Percentiles rank a stretch among this genome's conserved stretches.
Conservation (phyloP, 2,888 invertebrate genomes). For the Cosmia pyralina region DNA sequence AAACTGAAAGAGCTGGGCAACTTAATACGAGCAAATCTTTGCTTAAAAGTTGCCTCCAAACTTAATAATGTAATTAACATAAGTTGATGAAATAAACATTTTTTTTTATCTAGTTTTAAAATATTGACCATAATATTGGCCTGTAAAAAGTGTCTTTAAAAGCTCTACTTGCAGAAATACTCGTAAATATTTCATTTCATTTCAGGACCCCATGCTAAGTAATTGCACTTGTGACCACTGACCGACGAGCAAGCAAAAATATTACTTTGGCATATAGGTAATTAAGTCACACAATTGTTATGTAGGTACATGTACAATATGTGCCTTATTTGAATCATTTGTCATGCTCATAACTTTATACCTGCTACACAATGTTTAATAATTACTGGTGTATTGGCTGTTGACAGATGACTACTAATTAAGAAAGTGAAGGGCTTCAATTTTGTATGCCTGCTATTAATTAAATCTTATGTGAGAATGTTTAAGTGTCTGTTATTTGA, state of each 20-base stretch:
- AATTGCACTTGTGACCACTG: too few species aligned
- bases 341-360: constrained; percentile 1
- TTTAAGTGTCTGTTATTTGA: not conserved
- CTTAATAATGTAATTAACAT: too few species aligned
- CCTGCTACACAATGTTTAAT: not conserved
- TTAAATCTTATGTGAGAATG: constrained; percentile 16
- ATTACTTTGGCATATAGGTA: not conserved
- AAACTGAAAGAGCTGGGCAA: too few species aligned
- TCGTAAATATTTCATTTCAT: too few species aligned
- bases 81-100: too few species aligned
- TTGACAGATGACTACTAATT: constrained; percentile 36
- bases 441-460: not conserved
- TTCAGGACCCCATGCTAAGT: too few species aligned
- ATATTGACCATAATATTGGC: too few species aligned
- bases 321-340: constrained; percentile 7
- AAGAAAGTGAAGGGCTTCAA: constrained; percentile 18
- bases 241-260: not conserved
- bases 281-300: not conserved
- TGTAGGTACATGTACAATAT: not conserved
- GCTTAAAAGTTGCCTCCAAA: too few species aligned
- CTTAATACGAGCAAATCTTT: too few species aligned
- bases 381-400: constrained; percentile 11
- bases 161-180: too few species aligned
- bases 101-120: too few species aligned
- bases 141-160: too few species aligned